Percentiles rank a stretch among this genome's conserved stretches.
phyloP scores from a whole-genome alignment of 2,797 vertebrate species.

The Euphonia xanthogaster region DNA sequence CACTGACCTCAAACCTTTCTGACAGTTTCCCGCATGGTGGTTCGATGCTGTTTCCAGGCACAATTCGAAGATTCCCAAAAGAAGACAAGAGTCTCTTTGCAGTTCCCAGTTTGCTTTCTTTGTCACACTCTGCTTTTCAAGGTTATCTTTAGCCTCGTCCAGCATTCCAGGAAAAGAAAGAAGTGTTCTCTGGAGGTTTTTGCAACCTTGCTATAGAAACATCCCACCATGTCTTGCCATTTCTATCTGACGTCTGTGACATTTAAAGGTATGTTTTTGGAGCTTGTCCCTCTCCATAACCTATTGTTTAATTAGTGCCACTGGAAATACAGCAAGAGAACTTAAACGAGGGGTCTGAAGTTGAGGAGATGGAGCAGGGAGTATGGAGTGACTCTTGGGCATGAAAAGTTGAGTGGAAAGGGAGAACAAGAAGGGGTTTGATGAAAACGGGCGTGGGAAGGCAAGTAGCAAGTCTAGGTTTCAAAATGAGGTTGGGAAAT shows the following conservation, averaged over 20 bases:
- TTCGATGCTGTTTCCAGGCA: neutral
- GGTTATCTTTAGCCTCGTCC: neutral
- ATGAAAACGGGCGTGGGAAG: fast-evolving
- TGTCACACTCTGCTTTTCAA: neutral
- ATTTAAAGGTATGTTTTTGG: constrained; percentile 14
- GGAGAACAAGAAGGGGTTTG: neutral
- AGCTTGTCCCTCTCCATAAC: neutral
- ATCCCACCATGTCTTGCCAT: neutral
- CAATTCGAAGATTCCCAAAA: neutral
- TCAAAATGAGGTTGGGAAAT: neutral
- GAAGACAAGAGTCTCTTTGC: neutral
- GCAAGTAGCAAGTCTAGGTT: neutral
- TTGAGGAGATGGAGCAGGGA: neutral
- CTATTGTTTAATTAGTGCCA: constrained; percentile 27
- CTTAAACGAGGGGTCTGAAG: neutral
- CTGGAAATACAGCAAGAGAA: neutral
- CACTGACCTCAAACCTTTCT: neutral
- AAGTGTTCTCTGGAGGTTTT: neutral
- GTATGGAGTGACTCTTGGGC: neutral
- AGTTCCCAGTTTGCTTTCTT: neutral
- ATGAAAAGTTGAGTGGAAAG: neutral
- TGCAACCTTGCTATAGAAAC: neutral
- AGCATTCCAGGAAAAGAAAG: neutral
- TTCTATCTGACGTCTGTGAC: neutral
- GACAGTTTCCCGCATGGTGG: neutral